Evolutionary conservation across 2,113 vertebrate species (phyloP), one percentile per base, ranked within the genome.

Genomic region (Ammodramus savannarum): DNA sequence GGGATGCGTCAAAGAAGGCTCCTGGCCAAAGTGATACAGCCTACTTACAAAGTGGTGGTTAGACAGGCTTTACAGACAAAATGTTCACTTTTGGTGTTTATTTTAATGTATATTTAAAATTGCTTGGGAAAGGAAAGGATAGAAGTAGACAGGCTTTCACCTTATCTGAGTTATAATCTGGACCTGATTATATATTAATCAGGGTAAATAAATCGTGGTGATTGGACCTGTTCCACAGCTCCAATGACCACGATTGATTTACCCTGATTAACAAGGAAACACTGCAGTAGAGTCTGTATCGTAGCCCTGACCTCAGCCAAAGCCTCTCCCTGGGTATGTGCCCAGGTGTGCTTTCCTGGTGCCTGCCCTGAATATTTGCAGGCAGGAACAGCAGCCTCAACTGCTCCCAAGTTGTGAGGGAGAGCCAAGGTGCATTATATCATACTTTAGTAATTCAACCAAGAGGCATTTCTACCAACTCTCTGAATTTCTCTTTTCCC

Each of bases 361-460:
- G 77, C 87, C 46, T 91, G 73, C 26, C 77, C 61, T 36, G 49
- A 49, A 55, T 77, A 44, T 55, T 72, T 80, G 49, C 49, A 88
- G 88, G 72, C 58, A 67, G 52, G 32, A 84, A 32, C 3, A 0
- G 61, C 68, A 85, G 63, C 43, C 57, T 89, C 74, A 85, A 65
- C 27, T 2, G 2, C 72, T 72, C 65, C 91, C 65, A 29, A 26
- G 59, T 49, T 0, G 5, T 55, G 83, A 85, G 38, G 36, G 48
- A 93, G 21, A 83, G 82, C 59, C 82, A 91, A 88, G 59, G 67
- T 86, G 4, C 75, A 67, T 96, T 91, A 94, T 88, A 63, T 93
- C 77, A 93, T 75, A 34, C 0, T 1, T 85, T 15, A 91, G 61
- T 62, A 86, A 94, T 96, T 80, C 76, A 74, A 76, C 71, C 72